A percentile compares a stretch with the other conserved stretches of the same genome.
These are phyloP conservation scores for Liparis tanakae DNA, from an alignment of 2,797 vertebrate species.

Conservation along the genomic window DNA sequence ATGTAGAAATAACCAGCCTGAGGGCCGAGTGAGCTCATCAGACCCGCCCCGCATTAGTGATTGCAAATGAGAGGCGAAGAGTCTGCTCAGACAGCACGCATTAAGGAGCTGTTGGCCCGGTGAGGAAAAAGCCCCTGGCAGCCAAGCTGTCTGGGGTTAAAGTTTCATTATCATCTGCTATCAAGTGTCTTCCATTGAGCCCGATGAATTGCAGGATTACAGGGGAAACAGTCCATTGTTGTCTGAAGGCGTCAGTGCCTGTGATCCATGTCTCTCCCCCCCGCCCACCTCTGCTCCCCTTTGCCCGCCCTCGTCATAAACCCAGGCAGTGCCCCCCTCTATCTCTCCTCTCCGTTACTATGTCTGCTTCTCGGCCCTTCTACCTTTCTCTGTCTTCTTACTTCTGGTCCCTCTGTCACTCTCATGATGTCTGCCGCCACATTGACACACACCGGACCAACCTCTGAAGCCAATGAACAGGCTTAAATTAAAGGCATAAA, in stretches of 20 bases:
- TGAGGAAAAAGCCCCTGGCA: constrained; percentile 72
- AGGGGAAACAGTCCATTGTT: constrained; percentile 76
- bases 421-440: constrained; percentile 43
- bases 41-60: constrained; percentile 37
- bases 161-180: constrained; percentile 77
- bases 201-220: constrained; percentile 77
- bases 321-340: constrained; percentile 45
- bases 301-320: constrained; percentile 63
- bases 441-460: constrained; percentile 46
- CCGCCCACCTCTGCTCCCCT: constrained; percentile 51
- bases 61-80: constrained; percentile 46
- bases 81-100: constrained; percentile 53
- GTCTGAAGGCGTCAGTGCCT: constrained; percentile 75
- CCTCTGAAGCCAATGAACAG: constrained; percentile 26
- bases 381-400: constrained; percentile 27
- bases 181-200: constrained; percentile 76
- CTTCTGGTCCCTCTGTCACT: constrained; percentile 21
- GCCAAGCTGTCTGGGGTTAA: constrained; percentile 75
- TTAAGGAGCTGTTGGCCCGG: constrained; percentile 66
- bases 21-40: constrained; percentile 56
- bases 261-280: constrained; percentile 66
- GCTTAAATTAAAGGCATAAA: constrained; percentile 65
- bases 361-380: constrained; percentile 19
- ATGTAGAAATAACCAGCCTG: constrained; percentile 37
- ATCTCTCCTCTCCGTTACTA: constrained; percentile 27